A percentile compares a stretch with the other conserved stretches of the same genome.
Conservation (phyloP, 1,140 invertebrate species). For the Hesperophylax magnus region DNA sequence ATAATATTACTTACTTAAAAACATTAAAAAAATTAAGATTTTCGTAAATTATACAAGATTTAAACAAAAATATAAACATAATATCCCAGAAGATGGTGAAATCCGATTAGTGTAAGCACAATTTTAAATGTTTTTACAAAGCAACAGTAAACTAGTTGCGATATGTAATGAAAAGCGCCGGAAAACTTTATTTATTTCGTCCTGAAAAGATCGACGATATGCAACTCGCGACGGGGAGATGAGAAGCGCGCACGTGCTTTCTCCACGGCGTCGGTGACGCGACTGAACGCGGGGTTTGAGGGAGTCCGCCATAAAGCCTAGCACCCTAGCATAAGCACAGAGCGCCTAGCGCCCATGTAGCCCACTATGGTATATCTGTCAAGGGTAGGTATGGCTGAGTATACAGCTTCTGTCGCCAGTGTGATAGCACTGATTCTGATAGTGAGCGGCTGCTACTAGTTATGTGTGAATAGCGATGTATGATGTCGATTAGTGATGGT, state of each 20-base stretch:
- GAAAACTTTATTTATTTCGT: constrained; percentile 20
- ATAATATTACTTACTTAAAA: not conserved
- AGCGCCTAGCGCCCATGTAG: too few species aligned
- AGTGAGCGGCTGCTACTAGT: too few species aligned
- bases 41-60: not conserved
- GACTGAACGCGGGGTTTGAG: not conserved
- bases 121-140: not conserved
- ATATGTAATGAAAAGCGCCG: not conserved
- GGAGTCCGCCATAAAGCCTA: not conserved
- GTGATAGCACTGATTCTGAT: too few species aligned
- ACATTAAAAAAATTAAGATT: too few species aligned
- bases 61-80: not conserved
- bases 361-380: not conserved
- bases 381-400: constrained; percentile 3
- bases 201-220: constrained; percentile 10
- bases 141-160: not conserved
- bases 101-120: not conserved
- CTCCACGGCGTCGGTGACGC: constrained; percentile 6
- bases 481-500: too few species aligned
- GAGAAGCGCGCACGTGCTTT: not conserved
- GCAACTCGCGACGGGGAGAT: not conserved
- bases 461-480: too few species aligned
- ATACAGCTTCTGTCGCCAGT: not conserved
- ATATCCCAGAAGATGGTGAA: not conserved
- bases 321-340: too few species aligned